Evolutionary conservation across 2,888 invertebrate species (phyloP), one percentile per base, ranked within the genome.

Genomic region (Conomelus anceps): DNA sequence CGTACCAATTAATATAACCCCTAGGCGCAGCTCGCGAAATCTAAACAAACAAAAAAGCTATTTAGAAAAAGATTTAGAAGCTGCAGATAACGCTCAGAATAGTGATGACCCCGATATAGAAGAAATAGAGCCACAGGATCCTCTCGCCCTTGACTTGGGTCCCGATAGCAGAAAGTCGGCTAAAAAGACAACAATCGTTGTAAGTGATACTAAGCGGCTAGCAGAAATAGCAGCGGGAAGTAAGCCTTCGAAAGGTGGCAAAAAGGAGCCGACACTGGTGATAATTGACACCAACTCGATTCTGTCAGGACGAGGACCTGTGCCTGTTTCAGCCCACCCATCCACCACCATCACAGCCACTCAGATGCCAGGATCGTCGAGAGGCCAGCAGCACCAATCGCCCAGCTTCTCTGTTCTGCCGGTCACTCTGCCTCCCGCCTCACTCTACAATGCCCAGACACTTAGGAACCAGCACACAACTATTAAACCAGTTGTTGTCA

Each of bases 221-320:
- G 95, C 96, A 1, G 96, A 96, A 92, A 96, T 96, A 91, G 96
- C 96, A 13, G 94, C 95, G 20, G 96, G 95, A 92, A 94, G 95
- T 84, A 94, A 94, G 91, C 92, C 92, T 89, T 92, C 93, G 6
- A 93, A 93, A 86, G 93, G 94, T 88, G 94, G 94, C 88, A 95
- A 96, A 92, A 96, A 97, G 92, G 95, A 97, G 93, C 96, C 96
- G 0, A 96, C 96, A 9, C 94, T 97, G 91, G 96, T 97, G 34
- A 96, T 97, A 88, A 96, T 97, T 91, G 97, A 97, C 92, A 96
- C 96, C 17, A 96, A 96, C 93, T 95, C 97, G 22, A 95, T 95
- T 92, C 93, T 96, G 89, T 95, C 95, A 89, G 95, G 95, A 22
- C 95, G 95, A 91, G 95, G 95, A 20, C 94, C 95, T 22, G 93